Evolutionary conservation across 2,888 invertebrate genomes (phyloP).

Genomic region (Caenorhabditis sulstoni): DNA sequence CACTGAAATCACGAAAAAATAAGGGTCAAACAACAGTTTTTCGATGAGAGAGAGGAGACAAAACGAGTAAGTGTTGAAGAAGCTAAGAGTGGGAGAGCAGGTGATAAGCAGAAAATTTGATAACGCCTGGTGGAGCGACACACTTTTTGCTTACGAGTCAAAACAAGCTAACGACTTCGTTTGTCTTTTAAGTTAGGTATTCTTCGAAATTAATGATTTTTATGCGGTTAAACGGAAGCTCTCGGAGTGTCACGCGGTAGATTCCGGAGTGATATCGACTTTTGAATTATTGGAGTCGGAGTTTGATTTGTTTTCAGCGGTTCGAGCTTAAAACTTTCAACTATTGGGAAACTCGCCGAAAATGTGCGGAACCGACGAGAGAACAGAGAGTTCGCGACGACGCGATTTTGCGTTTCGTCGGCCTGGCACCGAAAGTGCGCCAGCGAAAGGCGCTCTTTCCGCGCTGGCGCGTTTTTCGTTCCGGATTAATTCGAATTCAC

Average conservation of each 20-base stretch:
- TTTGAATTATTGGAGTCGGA: too few species aligned
- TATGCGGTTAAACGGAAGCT: too few species aligned
- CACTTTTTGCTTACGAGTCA: too few species aligned
- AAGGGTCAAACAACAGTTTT: neutral
- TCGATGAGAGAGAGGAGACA: neutral
- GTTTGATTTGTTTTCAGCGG: too few species aligned
- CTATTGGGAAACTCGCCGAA: neutral
- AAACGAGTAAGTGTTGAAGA: neutral
- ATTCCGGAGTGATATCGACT: too few species aligned
- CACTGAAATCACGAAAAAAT: slow-evolving; percentile 15
- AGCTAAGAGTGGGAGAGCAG: neutral
- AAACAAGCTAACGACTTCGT: too few species aligned
- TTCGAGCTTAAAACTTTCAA: too few species aligned
- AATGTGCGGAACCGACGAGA: neutral
- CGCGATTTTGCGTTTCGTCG: slow-evolving; percentile 2
- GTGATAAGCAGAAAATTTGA: neutral
- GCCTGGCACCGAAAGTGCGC: neutral
- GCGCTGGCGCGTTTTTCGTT: slow-evolving; percentile 18
- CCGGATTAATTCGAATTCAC: too few species aligned
- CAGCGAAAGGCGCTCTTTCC: neutral
- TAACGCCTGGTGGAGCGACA: too few species aligned
- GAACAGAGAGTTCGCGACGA: slow-evolving; percentile 14
- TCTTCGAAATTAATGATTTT: too few species aligned
- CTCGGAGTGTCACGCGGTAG: too few species aligned
- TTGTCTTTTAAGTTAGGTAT: too few species aligned